phyloP scores from a whole-genome alignment of 1,140 invertebrate genomes.

The Aradophagus sp. region DNA sequence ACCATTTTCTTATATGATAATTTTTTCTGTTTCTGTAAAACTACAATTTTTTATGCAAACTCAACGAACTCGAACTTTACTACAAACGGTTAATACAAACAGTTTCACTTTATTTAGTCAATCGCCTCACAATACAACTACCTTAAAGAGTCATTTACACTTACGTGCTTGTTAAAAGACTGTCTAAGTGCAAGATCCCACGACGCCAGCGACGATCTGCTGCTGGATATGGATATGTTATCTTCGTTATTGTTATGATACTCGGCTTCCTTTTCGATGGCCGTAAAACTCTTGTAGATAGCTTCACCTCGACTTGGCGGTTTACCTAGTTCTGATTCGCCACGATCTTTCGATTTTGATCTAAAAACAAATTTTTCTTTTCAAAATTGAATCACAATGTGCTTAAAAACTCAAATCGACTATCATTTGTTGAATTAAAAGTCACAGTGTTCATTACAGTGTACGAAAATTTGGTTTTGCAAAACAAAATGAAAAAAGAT shows the following conservation, averaged over 20 bases:
- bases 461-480: too few species aligned
- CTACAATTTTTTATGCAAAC: too few species aligned
- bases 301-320: conserved; percentile 69
- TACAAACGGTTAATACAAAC: too few species aligned
- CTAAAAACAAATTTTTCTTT: conserved; percentile 63
- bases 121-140: too few species aligned
- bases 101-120: too few species aligned
- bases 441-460: too few species aligned
- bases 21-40: too few species aligned
- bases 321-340: conserved; percentile 77
- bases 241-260: conserved; percentile 70
- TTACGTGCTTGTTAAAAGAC: conserved; percentile 73
- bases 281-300: conserved; percentile 74
- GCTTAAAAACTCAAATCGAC: conserved; percentile 9
- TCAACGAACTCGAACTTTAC: too few species aligned
- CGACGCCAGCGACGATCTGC: conserved; percentile 79
- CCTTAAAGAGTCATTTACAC: conserved; percentile 40
- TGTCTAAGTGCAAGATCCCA: conserved; percentile 76
- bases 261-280: conserved; percentile 73
- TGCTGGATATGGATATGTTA: conserved; percentile 77
- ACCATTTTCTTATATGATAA: too few species aligned
- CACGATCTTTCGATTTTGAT: conserved; percentile 85
- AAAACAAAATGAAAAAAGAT: too few species aligned
- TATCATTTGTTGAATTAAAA: conserved; percentile 16
- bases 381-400: conserved; percentile 36